Evolutionary conservation across 2,113 vertebrate species (phyloP).

Genomic region (Sula dactylatra): DNA sequence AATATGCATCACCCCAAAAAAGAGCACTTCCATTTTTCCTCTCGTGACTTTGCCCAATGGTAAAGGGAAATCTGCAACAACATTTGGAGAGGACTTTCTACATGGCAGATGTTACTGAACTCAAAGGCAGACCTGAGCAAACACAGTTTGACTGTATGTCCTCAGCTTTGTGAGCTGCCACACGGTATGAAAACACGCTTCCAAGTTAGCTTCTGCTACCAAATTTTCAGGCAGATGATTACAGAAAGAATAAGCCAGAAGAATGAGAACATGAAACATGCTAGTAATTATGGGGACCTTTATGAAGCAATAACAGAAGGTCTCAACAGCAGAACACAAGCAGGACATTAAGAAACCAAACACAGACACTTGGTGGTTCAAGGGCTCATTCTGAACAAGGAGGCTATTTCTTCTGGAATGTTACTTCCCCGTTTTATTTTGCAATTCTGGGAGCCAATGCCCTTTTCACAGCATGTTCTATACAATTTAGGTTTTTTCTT

Average conservation of each 20-base stretch:
- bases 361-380: neutral
- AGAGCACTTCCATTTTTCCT: neutral
- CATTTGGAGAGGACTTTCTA: neutral
- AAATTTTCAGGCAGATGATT: neutral
- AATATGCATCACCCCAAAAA: neutral
- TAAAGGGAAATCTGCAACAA: neutral
- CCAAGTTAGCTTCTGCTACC: neutral
- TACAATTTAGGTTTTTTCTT: neutral
- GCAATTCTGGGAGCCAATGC: neutral
- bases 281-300: neutral
- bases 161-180: neutral
- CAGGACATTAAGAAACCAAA: neutral
- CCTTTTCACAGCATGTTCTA: neutral
- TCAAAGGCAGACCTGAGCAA: neutral
- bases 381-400: neutral
- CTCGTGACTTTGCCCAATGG: neutral
- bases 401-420: neutral
- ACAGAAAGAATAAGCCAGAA: constrained; percentile 1
- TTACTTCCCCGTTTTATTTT: neutral
- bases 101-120: neutral
- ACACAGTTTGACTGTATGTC: neutral
- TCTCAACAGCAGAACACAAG: neutral
- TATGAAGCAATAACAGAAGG: constrained; percentile 6
- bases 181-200: neutral
- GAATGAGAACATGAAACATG: neutral